A percentile compares a stretch with the other conserved stretches of the same genome.
These are phyloP conservation scores for Drosophila insularis DNA, from an alignment of 1,140 invertebrate species.

Conservation along the genomic window DNA sequence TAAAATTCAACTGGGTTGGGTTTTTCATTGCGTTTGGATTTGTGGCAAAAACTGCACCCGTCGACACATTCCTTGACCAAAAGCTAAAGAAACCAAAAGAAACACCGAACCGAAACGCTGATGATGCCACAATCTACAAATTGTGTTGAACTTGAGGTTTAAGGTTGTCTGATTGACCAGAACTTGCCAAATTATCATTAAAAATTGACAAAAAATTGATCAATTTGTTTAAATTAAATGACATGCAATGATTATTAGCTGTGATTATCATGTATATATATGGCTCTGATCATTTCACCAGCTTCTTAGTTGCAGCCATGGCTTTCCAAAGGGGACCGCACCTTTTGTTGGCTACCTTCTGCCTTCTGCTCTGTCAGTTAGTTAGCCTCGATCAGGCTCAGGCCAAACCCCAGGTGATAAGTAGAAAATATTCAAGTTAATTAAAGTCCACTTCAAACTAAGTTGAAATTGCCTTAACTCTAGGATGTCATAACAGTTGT, in stretches of 20 bases:
- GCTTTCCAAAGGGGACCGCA: conserved; percentile 48
- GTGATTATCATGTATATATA: conserved; percentile 51
- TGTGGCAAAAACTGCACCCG: conserved; percentile 60
- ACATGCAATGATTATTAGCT: conserved; percentile 61
- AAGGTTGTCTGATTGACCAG: conserved; percentile 35
- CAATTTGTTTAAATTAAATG: conserved; percentile 56
- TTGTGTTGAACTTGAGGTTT: conserved; percentile 26
- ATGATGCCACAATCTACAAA: conserved; percentile 25
- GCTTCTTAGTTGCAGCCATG: conserved; percentile 34
- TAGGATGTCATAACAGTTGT: conserved; percentile 36
- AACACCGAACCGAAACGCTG: conserved; percentile 18
- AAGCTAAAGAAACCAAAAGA: conserved; percentile 15
- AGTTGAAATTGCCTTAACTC: not conserved
- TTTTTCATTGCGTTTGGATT: conserved; percentile 16
- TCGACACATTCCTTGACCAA: conserved; percentile 66
- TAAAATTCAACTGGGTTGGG: conserved; percentile 14
- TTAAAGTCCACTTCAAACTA: not conserved
- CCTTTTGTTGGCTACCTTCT: conserved; percentile 39
- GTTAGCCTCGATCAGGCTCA: conserved; percentile 14
- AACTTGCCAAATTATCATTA: conserved; percentile 21
- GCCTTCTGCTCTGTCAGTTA: conserved; percentile 48
- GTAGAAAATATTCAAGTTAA: not conserved
- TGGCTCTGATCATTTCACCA: not conserved
- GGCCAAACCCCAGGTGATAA: conserved; percentile 61
- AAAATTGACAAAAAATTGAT: conserved; percentile 47